Evolutionary conservation across 2,113 vertebrate genomes (phyloP).

Genomic region (Crotalus horridus): DNA sequence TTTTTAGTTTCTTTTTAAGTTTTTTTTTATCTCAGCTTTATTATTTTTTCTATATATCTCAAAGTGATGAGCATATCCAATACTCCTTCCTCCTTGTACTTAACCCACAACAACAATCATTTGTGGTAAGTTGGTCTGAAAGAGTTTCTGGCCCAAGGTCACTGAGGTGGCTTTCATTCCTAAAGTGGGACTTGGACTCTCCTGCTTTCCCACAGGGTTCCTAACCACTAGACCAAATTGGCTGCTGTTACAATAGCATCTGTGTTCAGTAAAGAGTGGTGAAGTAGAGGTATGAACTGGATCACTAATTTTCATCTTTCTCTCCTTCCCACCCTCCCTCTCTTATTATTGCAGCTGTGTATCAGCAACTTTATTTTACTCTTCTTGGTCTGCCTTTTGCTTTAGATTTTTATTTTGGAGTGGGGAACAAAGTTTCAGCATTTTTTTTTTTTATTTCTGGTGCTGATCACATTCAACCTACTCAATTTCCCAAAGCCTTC

Average conservation of each 20-base stretch:
- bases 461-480: neutral
- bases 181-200: neutral
- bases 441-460: neutral
- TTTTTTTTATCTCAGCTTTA: neutral
- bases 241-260: neutral
- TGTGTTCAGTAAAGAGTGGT: neutral
- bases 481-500: neutral
- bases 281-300: neutral
- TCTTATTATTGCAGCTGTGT: conserved; percentile 23
- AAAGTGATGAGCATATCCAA: neutral
- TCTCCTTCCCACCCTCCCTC: neutral
- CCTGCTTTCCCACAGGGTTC: neutral
- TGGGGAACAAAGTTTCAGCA: neutral
- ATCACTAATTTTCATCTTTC: fast-evolving
- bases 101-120: too few species aligned
- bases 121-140: too few species aligned
- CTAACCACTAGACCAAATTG: neutral
- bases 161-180: too few species aligned
- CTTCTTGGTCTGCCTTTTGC: neutral
- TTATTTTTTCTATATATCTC: neutral
- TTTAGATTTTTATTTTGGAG: fast-evolving
- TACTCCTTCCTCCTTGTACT: too few species aligned
- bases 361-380: neutral
- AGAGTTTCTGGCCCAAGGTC: too few species aligned
- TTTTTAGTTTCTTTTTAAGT: neutral